Percentiles rank a stretch among this genome's conserved stretches.
phyloP scores from a whole-genome alignment of 2,113 vertebrate genomes.

The Laticauda colubrina region DNA sequence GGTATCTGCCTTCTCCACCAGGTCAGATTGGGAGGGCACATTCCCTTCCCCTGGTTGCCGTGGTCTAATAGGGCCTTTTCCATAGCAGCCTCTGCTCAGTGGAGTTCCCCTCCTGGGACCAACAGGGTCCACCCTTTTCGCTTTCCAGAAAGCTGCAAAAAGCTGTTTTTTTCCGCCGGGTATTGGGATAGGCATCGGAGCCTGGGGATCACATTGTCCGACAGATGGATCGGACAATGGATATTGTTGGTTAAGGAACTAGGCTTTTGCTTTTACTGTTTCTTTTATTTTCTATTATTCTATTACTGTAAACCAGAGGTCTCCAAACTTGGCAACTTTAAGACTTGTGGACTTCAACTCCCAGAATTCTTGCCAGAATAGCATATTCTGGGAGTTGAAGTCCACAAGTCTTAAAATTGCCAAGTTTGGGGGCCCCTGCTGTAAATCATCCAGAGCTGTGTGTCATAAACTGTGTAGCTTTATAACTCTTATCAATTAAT shows the following conservation, averaged over 20 bases:
- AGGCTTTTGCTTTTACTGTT: neutral
- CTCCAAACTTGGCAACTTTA: too few species aligned
- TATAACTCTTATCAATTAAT: neutral
- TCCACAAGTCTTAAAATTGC: too few species aligned
- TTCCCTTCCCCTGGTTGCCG: neutral
- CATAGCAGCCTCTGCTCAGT: neutral
- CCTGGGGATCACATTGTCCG: neutral
- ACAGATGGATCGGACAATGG: neutral
- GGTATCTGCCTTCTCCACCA: neutral
- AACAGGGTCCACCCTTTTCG: neutral
- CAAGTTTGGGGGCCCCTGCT: too few species aligned
- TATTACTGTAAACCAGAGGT: too few species aligned
- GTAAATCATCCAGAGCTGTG: neutral
- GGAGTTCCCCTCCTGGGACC: neutral
- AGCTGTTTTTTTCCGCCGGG: neutral
- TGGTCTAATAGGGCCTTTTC: neutral
- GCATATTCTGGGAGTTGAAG: too few species aligned
- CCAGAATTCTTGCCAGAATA: too few species aligned
- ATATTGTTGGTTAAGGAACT: neutral
- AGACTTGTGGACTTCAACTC: too few species aligned
- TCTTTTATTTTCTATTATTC: neutral
- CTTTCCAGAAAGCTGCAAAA: neutral
- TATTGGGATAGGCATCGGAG: neutral
- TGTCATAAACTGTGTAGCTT: neutral
- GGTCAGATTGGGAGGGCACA: neutral